Evolutionary conservation across 2,797 vertebrate species (phyloP), one percentile per base, ranked within the genome.

Genomic region (Sphenodon punctatus): DNA sequence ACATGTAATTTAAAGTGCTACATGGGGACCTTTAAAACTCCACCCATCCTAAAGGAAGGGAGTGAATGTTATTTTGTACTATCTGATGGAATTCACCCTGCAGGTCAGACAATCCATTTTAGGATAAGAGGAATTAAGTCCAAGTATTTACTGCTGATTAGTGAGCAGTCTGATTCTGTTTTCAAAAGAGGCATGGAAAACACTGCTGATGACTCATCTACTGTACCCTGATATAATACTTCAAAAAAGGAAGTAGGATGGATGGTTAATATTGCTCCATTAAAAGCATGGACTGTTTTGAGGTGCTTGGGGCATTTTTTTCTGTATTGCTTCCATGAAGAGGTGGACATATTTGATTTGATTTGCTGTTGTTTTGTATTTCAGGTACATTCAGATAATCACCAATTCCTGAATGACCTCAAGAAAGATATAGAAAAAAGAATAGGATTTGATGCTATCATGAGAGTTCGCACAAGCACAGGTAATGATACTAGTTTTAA

Each of bases 401-500:
- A 95, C 3, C 97, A 97, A 71, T 99, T 99, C 93, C 89, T 99
- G 59, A 95, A 88, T 27, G 98, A 99, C 84, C 96, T 99, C 83
- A 96, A 97, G 87, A 97, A 94, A 76, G 97, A 98, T 7, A 85
- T 99, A 43, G 95, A 95, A 85, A 99, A 99, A 91, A 94, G 88
- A 78, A 95, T 97, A 3, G 98, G 97, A 34, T 99, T 99, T 67
- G 99, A 99, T 75, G 98, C 97, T 23, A 96, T 99, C 34, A 99
- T 99, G 98, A 97, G 98, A 12, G 97, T 99, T 66, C 97, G 98
- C 25, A 99, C 98, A 80, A 99, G 98, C 78, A 99, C 98, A 96
- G 99, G 99, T 99, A 92, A 92, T 2, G 17, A n/a, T 27, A 14
- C 8, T 15, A 3, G n/a, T 0, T 9, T 4, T 20, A 59, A 38